Evolutionary conservation across 2,888 invertebrate species (phyloP), one percentile per base, ranked within the genome.

Genomic region (Ommatoiulus sabulosus): DNA sequence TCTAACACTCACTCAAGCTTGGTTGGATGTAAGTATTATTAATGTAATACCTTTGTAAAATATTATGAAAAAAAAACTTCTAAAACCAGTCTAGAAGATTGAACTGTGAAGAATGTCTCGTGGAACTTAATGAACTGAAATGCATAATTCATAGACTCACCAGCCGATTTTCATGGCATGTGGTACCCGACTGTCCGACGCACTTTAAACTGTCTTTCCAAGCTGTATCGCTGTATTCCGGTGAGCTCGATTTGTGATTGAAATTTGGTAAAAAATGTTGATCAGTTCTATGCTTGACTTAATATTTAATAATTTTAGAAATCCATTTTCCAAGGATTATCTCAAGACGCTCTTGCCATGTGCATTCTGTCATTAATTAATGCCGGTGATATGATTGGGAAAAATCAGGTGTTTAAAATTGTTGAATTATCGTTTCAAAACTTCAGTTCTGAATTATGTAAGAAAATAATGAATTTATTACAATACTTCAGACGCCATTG

Each of bases 101-200:
- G 10, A 20, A 17, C 4, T 6, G 63, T 63, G 15, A 63, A 63
- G 17, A n/a, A 63, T 63, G 24, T 2, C 20, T 7, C 20, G 8
- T 6, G 24, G 24, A 8, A 20, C 8, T 24, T 7, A 20, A 3
- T 63, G n/a, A n/a, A 20, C 57, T 4, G n/a, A 72, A 72, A n/a
- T 72, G 8, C 2, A 5, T 0, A 20, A n/a, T 63, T 87, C 20
- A 10, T 35, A 92, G 95, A 95, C 92, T 97, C 97, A 0, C 97
- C 98, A 0, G 98, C 99, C 0, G 99, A 99, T 94, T 94, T 99
- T 52, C 99, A 99, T 93, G 99, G 99, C 44, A 98, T 99, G 98
- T 99, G 99, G 99, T 99, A 99, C 93, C 99, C 99, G 0, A 98
- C 98, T 0, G 98, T 99, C 0, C 94, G 99, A 24, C 94, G 99